Evolutionary conservation across 2,797 vertebrate genomes (phyloP).

Genomic region (Oceanodroma leucorhoa): DNA sequence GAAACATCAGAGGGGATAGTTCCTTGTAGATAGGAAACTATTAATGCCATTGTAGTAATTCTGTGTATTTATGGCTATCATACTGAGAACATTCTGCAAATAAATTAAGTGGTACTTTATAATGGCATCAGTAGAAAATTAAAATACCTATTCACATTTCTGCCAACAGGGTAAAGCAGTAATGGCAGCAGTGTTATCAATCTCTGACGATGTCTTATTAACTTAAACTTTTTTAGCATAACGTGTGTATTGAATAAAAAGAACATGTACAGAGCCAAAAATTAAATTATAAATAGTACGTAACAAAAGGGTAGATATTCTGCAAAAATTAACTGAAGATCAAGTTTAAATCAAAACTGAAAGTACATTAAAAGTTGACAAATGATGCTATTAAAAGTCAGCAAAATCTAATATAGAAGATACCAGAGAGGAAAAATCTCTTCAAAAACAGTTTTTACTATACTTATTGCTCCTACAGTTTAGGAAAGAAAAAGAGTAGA

Average conservation of each 20-base stretch:
- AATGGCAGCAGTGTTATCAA: neutral
- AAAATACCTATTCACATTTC: neutral
- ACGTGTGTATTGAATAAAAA: neutral
- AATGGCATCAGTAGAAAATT: neutral
- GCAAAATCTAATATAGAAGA: conserved; percentile 1
- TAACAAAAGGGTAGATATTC: neutral
- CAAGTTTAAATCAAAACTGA: conserved; percentile 7
- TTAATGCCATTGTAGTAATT: neutral
- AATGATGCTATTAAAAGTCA: neutral
- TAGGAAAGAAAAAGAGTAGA: neutral
- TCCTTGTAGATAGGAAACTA: neutral
- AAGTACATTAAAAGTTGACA: neutral
- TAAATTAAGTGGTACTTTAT: neutral
- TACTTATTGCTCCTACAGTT: neutral
- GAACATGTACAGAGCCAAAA: neutral
- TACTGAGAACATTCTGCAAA: neutral
- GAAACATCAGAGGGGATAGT: neutral
- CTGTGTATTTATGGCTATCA: neutral
- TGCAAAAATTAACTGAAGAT: conserved; percentile 9
- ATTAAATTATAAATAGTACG: neutral
- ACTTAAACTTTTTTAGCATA: neutral
- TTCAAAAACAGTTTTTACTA: neutral
- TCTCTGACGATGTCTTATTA: neutral
- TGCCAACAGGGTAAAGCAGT: neutral
- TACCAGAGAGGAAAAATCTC: neutral